Base-by-base conservation (phyloP, 2,797 vertebrate species). In the Spheniscus humboldti region DNA sequence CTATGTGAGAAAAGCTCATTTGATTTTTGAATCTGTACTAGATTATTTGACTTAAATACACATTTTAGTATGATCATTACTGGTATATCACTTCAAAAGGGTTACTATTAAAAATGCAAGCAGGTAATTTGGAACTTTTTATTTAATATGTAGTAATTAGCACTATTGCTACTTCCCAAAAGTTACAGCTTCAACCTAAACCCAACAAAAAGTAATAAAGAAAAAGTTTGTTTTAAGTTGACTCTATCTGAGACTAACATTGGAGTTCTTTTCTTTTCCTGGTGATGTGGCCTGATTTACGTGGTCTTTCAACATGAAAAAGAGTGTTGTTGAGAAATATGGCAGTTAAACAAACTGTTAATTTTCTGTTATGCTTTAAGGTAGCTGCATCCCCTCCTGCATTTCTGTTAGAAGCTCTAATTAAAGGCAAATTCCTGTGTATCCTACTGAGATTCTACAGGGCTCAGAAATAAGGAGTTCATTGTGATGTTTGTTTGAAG, bases 401-500 rank as follows among this genome's bases (percentile, higher is more conserved):
- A 77, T 95, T 95, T 95, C 86, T 81, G 56, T 87, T 92, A 93
- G 64, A 95, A 90, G 13, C 7, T 76, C 86, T 94, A 96, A 96
- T 87, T 93, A 78, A 90, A 92, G 83, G 50, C 75, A 96, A 94
- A 96, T 84, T 93, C 78, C 27, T 92, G 45, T 82, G 47, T 59
- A 72, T 94, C 67, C 91, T 84, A 63, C 86, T 73, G 76, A 96
- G 76, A 85, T 50, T 88, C 87, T 78, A 81, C 45, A 83, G 60
- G 66, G 76, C 63, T 92, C 47, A 69, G 71, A 86, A 93, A 94
- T 53, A 83, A 28, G 71, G 53, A 92, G 64, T 37, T 82, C 52
- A 90, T 93, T 90, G 91, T 91, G 80, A 88, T 81, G 59, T 90
- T 96, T 96, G 92, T 94, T 84, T 91, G 67, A 97, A 94, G 92